Conservation (phyloP, 1,140 invertebrate genomes). For the Aculops lycopersici region DNA sequence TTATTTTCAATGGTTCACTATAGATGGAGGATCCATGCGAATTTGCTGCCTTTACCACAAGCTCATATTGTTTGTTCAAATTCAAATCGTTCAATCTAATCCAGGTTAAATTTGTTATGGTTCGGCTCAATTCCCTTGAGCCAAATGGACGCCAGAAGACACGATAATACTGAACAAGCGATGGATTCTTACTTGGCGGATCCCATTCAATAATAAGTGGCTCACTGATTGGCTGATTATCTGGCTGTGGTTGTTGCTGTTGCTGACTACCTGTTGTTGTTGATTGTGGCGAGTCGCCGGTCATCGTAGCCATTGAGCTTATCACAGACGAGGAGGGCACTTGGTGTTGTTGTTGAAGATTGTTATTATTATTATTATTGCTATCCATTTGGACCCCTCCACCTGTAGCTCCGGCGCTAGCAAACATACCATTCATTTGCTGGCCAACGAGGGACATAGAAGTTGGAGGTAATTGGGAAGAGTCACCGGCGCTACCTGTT, state of each 20-base stretch:
- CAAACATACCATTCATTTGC: no score
- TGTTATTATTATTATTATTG: not conserved
- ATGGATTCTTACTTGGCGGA: slow-evolving; percentile 38
- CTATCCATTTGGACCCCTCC: not conserved
- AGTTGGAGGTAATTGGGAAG: no score
- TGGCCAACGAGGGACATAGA: no score
- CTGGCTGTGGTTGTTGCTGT: not conserved
- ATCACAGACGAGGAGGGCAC: no score
- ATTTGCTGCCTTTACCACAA: slow-evolving; percentile 44
- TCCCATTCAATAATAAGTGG: slow-evolving; percentile 30
- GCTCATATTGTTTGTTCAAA: slow-evolving; percentile 35
- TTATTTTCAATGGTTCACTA: slow-evolving; percentile 33
- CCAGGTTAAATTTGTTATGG: slow-evolving; percentile 33
- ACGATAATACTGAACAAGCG: slow-evolving; percentile 43
- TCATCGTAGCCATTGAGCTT: not conserved
- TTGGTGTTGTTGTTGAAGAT: no score
- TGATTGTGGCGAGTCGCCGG: no score
- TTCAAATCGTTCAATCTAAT: slow-evolving; percentile 30
- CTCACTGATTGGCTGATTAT: not conserved
- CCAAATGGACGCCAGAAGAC: slow-evolving; percentile 21
- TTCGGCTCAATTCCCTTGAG: slow-evolving; percentile 12
- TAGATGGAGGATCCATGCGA: slow-evolving; percentile 36
- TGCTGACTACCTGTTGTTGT: no score
- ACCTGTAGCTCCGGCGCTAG: no score
- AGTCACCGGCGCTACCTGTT: no score